These are phyloP conservation scores for Lycophotia porphyrea DNA, from an alignment of 2,888 invertebrate species.

Conservation along the genomic window DNA sequence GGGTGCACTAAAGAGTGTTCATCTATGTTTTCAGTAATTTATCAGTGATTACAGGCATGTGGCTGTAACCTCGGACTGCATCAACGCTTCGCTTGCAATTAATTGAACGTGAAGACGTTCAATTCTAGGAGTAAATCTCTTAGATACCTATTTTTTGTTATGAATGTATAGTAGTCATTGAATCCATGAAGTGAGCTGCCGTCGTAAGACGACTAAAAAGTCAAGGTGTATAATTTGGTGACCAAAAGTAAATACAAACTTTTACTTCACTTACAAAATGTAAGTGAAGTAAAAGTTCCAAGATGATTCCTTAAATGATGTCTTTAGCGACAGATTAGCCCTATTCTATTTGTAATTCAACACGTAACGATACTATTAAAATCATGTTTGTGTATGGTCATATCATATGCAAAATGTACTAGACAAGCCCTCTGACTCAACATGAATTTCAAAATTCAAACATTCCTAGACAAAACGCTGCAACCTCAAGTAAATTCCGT, in stretches of 20 bases:
- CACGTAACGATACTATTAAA: background rate
- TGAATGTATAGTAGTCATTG: too few species aligned
- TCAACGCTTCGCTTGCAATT: conserved; percentile 39
- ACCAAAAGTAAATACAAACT: too few species aligned
- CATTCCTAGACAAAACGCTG: conserved; percentile 32
- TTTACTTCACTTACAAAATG: too few species aligned
- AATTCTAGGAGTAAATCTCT: conserved; percentile 21
- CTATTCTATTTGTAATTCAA: background rate
- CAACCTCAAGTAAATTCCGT: conserved; percentile 38
- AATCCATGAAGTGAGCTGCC: too few species aligned
- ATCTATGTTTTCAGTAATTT: background rate
- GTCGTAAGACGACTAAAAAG: too few species aligned
- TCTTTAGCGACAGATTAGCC: background rate
- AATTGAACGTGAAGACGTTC: conserved; percentile 36
- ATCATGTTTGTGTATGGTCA: background rate
- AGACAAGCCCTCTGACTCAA: conserved; percentile 6
- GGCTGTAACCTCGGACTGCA: conserved; percentile 35
- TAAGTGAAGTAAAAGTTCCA: background rate
- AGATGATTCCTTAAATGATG: background rate
- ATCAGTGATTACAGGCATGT: conserved; percentile 4
- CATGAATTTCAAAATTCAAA: conserved; percentile 25
- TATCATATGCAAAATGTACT: background rate
- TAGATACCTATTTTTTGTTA: too few species aligned
- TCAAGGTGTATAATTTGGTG: too few species aligned
- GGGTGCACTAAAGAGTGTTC: background rate